Evolutionary conservation across 1,140 invertebrate species (phyloP).

Genomic region (Triops longicaudatus): DNA sequence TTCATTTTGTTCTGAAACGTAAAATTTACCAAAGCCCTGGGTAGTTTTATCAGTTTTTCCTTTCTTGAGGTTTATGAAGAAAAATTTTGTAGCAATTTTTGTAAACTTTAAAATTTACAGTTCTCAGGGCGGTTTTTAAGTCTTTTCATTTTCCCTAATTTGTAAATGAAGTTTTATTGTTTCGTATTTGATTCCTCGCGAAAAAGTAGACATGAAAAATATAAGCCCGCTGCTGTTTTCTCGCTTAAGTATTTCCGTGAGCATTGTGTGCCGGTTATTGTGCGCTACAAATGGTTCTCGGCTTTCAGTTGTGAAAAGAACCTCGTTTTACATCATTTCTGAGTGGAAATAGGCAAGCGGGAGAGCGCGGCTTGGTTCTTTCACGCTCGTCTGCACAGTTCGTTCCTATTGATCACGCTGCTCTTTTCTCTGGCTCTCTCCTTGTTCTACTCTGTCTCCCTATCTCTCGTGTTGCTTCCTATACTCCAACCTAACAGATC

Average conservation of each 20-base stretch:
- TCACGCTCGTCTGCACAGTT: too few relatives aligned
- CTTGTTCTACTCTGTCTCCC: too few relatives aligned
- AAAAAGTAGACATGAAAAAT: neutral
- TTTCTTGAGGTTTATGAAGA: too few relatives aligned
- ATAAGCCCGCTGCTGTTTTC: neutral
- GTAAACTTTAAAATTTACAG: neutral
- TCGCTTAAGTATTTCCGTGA: neutral
- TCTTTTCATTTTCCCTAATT: neutral
- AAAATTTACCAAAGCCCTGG: too few relatives aligned
- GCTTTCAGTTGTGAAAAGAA: neutral
- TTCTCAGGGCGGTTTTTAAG: neutral
- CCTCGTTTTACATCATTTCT: neutral
- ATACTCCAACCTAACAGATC: slow-evolving; percentile 12
- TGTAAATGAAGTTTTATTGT: neutral
- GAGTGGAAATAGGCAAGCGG: neutral
- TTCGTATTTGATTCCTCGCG: neutral
- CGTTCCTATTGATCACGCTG: neutral
- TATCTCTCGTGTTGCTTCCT: slow-evolving; percentile 13
- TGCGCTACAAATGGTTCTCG: neutral
- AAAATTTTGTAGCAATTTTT: too few relatives aligned
- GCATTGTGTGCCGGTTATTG: neutral
- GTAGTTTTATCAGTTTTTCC: too few relatives aligned
- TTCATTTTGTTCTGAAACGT: too few relatives aligned
- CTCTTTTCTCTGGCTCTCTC: slow-evolving; percentile 2
- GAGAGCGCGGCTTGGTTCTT: too few relatives aligned